Conservation (phyloP, 1,140 invertebrate genomes). For the Melanaphis sacchari region DNA sequence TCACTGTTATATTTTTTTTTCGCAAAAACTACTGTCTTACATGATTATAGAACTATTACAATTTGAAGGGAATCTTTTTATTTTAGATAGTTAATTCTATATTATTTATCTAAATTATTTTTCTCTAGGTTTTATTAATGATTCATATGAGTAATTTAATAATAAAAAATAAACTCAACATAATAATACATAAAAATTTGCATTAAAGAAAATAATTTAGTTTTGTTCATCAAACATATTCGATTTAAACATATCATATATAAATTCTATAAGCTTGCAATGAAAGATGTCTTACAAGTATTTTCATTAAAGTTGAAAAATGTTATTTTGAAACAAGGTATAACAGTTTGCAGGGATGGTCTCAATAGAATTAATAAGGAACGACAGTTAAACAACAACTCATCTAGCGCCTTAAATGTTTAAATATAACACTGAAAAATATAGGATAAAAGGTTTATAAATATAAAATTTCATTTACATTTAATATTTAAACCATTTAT, state of each 20-base stretch:
- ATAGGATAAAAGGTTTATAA: background rate
- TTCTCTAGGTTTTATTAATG: background rate
- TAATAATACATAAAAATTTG: background rate
- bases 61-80: background rate
- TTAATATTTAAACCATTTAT: background rate
- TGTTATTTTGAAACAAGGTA: background rate
- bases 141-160: too few relatives aligned
- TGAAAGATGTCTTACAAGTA: background rate
- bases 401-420: background rate
- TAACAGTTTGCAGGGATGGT: background rate
- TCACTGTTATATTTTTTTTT: background rate
- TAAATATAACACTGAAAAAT: background rate
- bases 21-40: too few relatives aligned
- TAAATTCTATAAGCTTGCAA: background rate
- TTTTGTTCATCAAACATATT: background rate
- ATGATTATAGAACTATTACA: background rate
- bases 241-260: background rate
- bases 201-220: background rate
- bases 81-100: background rate
- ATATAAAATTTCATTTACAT: background rate
- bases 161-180: too few relatives aligned
- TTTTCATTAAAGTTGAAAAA: slow-evolving; percentile 25
- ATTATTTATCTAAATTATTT: background rate
- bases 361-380: background rate
- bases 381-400: background rate